Base-by-base conservation (phyloP, 2,797 vertebrate genomes). In the Streptopelia turtur region DNA sequence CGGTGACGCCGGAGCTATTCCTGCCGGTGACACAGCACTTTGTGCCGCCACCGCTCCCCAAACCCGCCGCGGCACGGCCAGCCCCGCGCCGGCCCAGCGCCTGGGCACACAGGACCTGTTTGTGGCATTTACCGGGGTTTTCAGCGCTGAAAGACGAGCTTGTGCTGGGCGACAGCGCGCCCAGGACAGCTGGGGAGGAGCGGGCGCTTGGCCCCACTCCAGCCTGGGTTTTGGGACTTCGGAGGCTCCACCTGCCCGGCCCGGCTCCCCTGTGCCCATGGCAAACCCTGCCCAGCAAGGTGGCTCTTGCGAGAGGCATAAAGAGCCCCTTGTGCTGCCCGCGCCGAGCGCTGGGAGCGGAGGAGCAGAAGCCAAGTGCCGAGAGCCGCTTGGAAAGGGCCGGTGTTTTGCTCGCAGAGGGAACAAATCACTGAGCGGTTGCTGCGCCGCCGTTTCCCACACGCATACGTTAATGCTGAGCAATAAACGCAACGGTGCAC, bases 1-100 rank as follows among this genome's bases (percentile, higher is more conserved):
- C 74, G 23, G 82, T 24, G 47, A 49, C 47, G 11, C 74, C 21
- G 33, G 66, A 94, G 95, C 96, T 94, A 96, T 96, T 97, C 97
- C 92, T 25, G 49, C 94, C 33, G 14, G 93, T 97, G 97, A 98
- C 89, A 64, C 97, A 97, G 97, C 96, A 96, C 96, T 96, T 96
- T 91, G 78, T 93, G 69, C 85, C n/a, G 89, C 61, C 59, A 86
- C 83, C 8, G 7, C 72, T 83, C 87, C 96, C 93, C 82, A 70
- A 89, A 88, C 69, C 83, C 41, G 41, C 41, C 16, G 41, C 7
- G 41, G 41, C 41, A 18, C 41, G 16, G 41, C 41, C 41, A 43
- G 41, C 39, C 70, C 96, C 21, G 69, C 90, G 96, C 96, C 97
- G 95, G 94, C 94, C 91, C 56, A 23, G 41, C 41, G 41, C 41